Conservation (phyloP, 2,888 invertebrate species). For the Adineta ricciae region DNA sequence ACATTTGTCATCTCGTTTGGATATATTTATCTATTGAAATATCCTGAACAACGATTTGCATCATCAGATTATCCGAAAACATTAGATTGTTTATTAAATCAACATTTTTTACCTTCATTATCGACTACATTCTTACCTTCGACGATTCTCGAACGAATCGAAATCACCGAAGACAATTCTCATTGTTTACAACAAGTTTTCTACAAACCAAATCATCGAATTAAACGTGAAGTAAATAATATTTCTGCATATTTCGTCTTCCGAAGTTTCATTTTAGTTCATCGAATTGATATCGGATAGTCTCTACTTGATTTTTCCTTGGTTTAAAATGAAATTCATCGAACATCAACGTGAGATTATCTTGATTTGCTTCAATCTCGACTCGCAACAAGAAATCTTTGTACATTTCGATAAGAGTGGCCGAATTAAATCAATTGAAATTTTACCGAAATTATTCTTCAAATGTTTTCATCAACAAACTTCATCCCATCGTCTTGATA, state of each 20-base stretch:
- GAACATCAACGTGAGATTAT: not conserved
- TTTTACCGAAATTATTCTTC: not conserved
- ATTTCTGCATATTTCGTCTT: not conserved
- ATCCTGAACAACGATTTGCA: not conserved
- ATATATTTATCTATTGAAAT: conserved; percentile 4
- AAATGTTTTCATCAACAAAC: conserved; percentile 20
- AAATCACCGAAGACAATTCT: not conserved
- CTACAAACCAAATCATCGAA: not conserved
- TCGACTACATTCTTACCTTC: conserved; percentile 8
- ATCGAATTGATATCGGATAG: not conserved
- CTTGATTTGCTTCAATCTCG: not conserved
- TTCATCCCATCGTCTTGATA: not conserved
- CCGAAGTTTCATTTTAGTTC: not conserved
- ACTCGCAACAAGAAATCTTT: not conserved
- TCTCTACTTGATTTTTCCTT: not conserved
- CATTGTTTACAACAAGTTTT: conserved; percentile 14
- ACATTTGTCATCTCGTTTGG: not conserved
- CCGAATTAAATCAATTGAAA: not conserved
- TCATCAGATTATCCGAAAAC: not conserved
- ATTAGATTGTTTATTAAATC: not conserved
- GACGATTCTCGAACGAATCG: not conserved
- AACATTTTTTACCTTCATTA: not conserved
- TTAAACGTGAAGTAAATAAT: not conserved
- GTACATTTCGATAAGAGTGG: not conserved
- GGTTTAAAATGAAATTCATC: not conserved